phyloP scores from a whole-genome alignment of 2,888 invertebrate species.

The Zygaena filipendulae region DNA sequence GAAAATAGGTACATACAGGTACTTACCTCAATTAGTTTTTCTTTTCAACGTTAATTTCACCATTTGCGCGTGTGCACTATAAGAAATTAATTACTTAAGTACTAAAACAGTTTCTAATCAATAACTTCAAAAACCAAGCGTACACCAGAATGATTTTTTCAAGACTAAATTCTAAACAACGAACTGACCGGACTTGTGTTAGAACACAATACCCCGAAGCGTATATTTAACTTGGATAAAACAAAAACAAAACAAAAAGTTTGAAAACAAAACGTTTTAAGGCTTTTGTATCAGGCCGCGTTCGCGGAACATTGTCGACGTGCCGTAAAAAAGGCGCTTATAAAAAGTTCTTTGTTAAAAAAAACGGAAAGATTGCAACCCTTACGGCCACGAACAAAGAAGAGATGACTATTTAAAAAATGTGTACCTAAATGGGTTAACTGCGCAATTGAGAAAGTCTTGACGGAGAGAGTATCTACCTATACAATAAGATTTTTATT shows the following conservation, averaged over 20 bases:
- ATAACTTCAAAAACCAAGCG: conserved; percentile 40
- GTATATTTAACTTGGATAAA: conserved; percentile 62
- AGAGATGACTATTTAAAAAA: conserved; percentile 4
- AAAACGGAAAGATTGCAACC: conserved; percentile 51
- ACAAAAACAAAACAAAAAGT: conserved; percentile 57
- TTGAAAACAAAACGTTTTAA: conserved; percentile 45
- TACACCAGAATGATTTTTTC: conserved; percentile 56
- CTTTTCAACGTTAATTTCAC: too few relatives aligned
- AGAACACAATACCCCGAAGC: conserved; percentile 59
- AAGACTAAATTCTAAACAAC: conserved; percentile 54
- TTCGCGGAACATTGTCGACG: conserved; percentile 51
- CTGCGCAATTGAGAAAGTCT: conserved; percentile 22
- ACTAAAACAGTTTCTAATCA: too few relatives aligned
- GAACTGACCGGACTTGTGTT: too few relatives aligned
- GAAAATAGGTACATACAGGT: too few relatives aligned
- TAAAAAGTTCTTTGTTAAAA: conserved; percentile 32
- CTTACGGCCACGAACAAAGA: conserved; percentile 45
- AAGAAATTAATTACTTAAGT: conserved; percentile 16
- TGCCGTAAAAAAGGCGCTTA: conserved; percentile 28
- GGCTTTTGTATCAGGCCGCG: conserved; percentile 50
- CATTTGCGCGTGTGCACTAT: conserved; percentile 1
- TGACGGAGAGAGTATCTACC: conserved; percentile 14
- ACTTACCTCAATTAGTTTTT: too few relatives aligned
- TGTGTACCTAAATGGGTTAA: conserved; percentile 38
- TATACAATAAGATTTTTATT: conserved; percentile 19